Percentiles rank a stretch among this genome's conserved stretches.
These are phyloP conservation scores for Hydraecia micacea DNA, from an alignment of 2,888 invertebrate species.

Conservation along the genomic window DNA sequence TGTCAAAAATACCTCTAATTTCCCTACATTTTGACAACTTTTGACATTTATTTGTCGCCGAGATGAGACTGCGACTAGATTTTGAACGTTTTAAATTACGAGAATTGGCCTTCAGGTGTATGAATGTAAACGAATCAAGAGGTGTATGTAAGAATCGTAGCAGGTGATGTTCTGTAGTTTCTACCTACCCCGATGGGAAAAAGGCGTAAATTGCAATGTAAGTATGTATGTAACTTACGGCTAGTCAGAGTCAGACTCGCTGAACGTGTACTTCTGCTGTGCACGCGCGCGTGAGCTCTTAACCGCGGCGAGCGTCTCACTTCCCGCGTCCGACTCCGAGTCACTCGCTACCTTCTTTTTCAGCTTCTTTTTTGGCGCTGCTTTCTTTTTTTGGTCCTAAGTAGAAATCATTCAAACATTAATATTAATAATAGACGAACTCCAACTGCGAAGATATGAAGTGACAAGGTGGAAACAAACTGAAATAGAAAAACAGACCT, in stretches of 20 bases:
- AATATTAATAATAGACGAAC: background rate
- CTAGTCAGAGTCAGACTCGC: slow-evolving; percentile 82
- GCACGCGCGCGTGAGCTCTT: slow-evolving; percentile 72
- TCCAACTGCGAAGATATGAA: background rate
- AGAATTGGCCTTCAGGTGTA: too few relatives aligned
- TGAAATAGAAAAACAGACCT: background rate
- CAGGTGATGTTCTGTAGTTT: background rate
- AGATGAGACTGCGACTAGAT: too few relatives aligned
- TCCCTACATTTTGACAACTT: too few relatives aligned
- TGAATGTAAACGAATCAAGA: too few relatives aligned
- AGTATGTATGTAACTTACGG: slow-evolving; percentile 12
- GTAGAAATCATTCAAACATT: background rate
- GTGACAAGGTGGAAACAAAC: background rate
- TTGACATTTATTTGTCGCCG: too few relatives aligned
- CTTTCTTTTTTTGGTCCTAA: slow-evolving; percentile 81
- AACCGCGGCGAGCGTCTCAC: slow-evolving; percentile 55
- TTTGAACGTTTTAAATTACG: too few relatives aligned
- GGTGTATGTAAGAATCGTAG: too few relatives aligned
- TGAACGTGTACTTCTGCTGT: slow-evolving; percentile 85
- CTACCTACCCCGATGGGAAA: background rate
- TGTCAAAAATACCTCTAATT: too few relatives aligned
- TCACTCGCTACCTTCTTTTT: slow-evolving; percentile 81
- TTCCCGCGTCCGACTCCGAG: slow-evolving; percentile 72
- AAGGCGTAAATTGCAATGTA: too few relatives aligned
- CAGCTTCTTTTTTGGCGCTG: slow-evolving; percentile 82